Evolutionary conservation across 2,888 invertebrate genomes (phyloP).

Genomic region (Panzeria rudis): DNA sequence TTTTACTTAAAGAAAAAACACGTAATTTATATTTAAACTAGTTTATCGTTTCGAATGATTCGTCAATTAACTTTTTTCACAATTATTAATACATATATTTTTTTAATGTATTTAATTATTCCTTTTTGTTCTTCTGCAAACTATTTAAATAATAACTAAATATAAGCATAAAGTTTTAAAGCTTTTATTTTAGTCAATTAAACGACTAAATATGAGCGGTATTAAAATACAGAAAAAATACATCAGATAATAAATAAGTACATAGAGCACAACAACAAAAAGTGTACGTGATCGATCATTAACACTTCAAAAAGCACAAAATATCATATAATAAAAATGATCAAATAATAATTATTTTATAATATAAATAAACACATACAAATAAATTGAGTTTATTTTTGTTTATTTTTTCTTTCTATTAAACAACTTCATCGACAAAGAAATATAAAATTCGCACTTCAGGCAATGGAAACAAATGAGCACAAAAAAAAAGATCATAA

Average conservation of each 20-base stretch:
- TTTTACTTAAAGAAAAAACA: not conserved
- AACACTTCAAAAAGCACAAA: constrained; percentile 34
- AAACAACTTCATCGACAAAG: constrained; percentile 34
- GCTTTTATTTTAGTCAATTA: constrained; percentile 27
- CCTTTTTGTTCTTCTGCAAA: not conserved
- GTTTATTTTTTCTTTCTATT: not conserved
- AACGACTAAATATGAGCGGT: constrained; percentile 30
- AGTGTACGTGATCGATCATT: constrained; percentile 61
- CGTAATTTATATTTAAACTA: not conserved
- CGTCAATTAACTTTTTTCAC: not conserved
- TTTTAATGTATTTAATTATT: not conserved
- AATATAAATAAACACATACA: constrained; percentile 36
- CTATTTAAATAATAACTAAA: constrained; percentile 37
- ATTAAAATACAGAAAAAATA: constrained; percentile 29
- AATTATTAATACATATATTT: not conserved
- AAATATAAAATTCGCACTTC: constrained; percentile 29
- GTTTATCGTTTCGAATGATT: not conserved
- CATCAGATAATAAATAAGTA: constrained; percentile 36
- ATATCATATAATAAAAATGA: constrained; percentile 31
- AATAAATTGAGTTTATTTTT: not conserved
- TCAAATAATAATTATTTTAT: constrained; percentile 58
- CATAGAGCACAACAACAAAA: constrained; percentile 1
- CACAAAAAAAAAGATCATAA: not conserved
- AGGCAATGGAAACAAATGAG: not conserved
- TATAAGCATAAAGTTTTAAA: constrained; percentile 40